Conservation (phyloP, 2,797 vertebrate species). For the Aulostomus chinensis region DNA sequence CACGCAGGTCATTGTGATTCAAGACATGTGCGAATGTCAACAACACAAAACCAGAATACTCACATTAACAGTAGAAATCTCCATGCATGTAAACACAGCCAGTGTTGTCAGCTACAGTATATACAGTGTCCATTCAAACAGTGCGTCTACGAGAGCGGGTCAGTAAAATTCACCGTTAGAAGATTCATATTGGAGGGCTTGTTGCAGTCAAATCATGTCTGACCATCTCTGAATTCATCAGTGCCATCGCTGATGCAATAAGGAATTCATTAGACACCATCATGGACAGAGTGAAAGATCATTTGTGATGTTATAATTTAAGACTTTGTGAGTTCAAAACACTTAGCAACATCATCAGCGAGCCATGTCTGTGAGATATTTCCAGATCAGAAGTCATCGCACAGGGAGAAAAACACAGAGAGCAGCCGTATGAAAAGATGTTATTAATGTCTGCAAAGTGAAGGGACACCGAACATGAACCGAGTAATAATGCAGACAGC, state of each 20-base stretch:
- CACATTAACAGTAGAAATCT: constrained; percentile 18
- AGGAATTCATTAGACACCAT: constrained; percentile 70
- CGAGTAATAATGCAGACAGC: constrained; percentile 20
- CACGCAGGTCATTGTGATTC: too few relatives aligned
- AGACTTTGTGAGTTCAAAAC: constrained; percentile 45
- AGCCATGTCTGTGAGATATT: constrained; percentile 26
- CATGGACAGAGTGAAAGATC: constrained; percentile 54
- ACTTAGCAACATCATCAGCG: constrained; percentile 40
- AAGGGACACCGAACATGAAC: constrained; percentile 34
- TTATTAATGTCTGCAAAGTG: constrained; percentile 32
- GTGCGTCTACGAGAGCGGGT: constrained; percentile 59
- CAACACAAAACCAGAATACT: constrained; percentile 27
- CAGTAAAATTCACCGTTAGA: constrained; percentile 30
- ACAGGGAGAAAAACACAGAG: constrained; percentile 19
- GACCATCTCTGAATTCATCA: constrained; percentile 35
- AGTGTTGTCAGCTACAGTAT: constrained; percentile 55
- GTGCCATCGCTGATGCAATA: constrained; percentile 66
- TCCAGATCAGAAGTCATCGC: constrained; percentile 34
- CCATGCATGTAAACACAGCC: constrained; percentile 69
- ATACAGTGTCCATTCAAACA: constrained; percentile 63
- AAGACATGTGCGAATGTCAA: constrained; percentile 3
- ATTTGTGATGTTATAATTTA: constrained; percentile 44
- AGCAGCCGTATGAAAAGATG: constrained; percentile 40
- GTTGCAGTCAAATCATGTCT: constrained; percentile 30
- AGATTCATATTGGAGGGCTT: constrained; percentile 27